Percentiles rank a stretch among this genome's conserved stretches.
Conservation (phyloP, 2,797 vertebrate species). For the Melanogrammus aeglefinus region DNA sequence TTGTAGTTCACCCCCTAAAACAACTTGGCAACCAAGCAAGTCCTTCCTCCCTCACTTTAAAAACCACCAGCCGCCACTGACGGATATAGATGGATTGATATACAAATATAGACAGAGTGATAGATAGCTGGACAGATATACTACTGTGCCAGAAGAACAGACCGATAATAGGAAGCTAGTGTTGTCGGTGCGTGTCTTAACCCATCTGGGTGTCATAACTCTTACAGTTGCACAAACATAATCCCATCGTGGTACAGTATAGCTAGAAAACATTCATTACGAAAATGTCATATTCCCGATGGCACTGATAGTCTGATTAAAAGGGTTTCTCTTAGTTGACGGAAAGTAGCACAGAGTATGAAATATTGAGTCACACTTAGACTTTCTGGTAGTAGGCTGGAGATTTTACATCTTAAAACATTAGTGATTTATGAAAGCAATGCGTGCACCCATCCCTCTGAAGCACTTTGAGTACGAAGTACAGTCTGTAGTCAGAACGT, state of each 20-base stretch:
- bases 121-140: not conserved
- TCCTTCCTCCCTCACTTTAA: no score
- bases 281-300: not conserved
- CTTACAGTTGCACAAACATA: not conserved
- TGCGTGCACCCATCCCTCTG: no score
- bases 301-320: not conserved
- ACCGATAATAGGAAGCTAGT: not conserved
- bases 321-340: not conserved
- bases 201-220: not conserved
- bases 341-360: not conserved
- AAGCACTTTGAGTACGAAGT: not conserved
- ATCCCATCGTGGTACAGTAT: not conserved
- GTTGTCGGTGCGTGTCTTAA: not conserved
- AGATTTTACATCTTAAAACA: not conserved
- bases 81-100: not conserved
- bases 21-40: no score
- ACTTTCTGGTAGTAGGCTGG: not conserved
- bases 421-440: not conserved
- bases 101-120: not conserved
- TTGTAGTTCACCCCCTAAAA: no score
- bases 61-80: no score
- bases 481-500: not conserved
- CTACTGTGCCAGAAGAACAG: not conserved
- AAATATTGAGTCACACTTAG: not conserved
- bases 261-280: not conserved